phyloP scores from a whole-genome alignment of 2,888 invertebrate species.

The Ceriagrion tenellum region DNA sequence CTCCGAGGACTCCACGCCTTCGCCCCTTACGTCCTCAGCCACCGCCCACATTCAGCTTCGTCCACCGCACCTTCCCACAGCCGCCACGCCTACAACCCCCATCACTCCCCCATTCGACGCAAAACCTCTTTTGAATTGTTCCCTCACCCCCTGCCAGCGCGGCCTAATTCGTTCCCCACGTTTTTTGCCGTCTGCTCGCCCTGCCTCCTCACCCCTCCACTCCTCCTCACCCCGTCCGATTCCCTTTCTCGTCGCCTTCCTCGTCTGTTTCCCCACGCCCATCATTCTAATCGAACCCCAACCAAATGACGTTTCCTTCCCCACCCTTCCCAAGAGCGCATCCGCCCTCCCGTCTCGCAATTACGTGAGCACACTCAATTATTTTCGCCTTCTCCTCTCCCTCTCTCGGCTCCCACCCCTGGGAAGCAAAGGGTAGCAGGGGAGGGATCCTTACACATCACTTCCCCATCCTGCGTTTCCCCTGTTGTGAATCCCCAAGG shows the following conservation, averaged over 20 bases:
- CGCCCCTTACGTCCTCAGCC: neutral
- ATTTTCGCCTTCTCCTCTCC: conserved; percentile 63
- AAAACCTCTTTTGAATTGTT: neutral
- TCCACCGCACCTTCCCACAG: neutral
- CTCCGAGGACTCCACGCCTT: too few species aligned
- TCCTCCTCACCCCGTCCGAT: neutral
- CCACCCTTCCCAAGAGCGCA: neutral
- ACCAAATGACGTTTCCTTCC: neutral
- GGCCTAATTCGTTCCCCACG: conserved; percentile 45
- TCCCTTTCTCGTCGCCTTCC: neutral
- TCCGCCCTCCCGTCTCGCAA: conserved; percentile 37
- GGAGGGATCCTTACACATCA: neutral
- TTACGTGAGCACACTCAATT: conserved; percentile 68
- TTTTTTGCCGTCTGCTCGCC: neutral
- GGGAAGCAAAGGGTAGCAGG: neutral
- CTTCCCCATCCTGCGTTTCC: neutral
- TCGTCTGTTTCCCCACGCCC: neutral
- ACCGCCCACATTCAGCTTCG: neutral
- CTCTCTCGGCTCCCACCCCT: neutral
- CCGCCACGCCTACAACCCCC: neutral
- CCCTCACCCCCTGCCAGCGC: neutral
- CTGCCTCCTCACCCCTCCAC: conserved; percentile 17
- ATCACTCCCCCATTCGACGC: neutral
- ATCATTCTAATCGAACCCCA: neutral
- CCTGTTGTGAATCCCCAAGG: neutral